These are phyloP conservation scores for Manis crassicaudata DNA, from an alignment of 2,797 vertebrate species.

Conservation along the genomic window DNA sequence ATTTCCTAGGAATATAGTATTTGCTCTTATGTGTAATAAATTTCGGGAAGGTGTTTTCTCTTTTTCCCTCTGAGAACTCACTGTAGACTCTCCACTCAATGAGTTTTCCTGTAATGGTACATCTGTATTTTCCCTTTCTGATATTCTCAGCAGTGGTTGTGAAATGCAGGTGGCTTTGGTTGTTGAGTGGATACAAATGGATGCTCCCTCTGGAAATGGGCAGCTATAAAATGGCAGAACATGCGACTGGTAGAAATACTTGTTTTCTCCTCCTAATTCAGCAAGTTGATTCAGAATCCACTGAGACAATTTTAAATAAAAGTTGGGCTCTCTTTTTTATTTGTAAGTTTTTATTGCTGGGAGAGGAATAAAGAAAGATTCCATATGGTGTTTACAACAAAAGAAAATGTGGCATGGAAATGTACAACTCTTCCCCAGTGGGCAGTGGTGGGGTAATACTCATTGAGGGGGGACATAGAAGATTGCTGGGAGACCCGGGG, in stretches of 20 bases:
- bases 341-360: not conserved
- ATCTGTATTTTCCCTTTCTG: conserved; percentile 25
- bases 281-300: conserved; percentile 21
- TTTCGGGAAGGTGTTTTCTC: not conserved
- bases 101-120: conserved; percentile 23
- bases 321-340: not conserved
- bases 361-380: conserved; percentile 21
- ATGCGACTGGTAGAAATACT: not conserved
- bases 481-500: not conserved
- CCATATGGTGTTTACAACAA: not conserved
- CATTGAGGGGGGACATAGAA: not conserved
- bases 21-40: not conserved
- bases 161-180: not conserved
- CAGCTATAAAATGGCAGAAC: not conserved
- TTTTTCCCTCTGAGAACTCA: not conserved
- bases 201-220: not conserved
- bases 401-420: not conserved
- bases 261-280: conserved; percentile 41
- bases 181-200: not conserved
- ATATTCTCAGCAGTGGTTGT: not conserved
- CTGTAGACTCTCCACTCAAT: not conserved
- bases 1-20: not conserved
- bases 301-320: conserved; percentile 38
- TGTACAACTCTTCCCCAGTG: not conserved
- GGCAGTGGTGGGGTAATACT: not conserved